phyloP scores from a whole-genome alignment of 1,140 invertebrate genomes.

The Periplaneta americana region DNA sequence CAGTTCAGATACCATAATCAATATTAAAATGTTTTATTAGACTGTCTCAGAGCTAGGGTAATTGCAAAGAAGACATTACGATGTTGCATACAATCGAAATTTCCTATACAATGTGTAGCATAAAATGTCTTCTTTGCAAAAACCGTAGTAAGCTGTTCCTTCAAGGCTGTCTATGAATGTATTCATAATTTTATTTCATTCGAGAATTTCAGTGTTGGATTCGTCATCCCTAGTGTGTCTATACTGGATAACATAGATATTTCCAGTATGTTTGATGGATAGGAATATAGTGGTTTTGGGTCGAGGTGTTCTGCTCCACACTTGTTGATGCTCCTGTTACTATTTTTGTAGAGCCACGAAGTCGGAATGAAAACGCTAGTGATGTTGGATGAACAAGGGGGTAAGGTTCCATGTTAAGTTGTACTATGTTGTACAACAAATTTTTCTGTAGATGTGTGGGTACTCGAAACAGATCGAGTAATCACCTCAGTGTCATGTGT shows the following conservation, averaged over 20 bases:
- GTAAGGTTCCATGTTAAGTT: slow-evolving; percentile 64
- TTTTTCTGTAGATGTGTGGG: not conserved
- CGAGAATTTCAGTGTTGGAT: not conserved
- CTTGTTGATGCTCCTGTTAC: slow-evolving; percentile 35
- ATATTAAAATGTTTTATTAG: not conserved
- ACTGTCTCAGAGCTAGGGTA: not conserved
- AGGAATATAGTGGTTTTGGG: not conserved
- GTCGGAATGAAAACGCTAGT: slow-evolving; percentile 91
- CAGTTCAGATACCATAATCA: not conserved
- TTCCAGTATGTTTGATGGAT: not conserved
- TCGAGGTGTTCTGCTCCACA: not conserved
- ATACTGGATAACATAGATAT: not conserved
- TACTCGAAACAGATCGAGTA: not conserved
- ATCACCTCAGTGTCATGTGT: not conserved
- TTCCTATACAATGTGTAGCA: not conserved
- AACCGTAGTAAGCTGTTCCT: not conserved
- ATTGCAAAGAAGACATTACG: not conserved
- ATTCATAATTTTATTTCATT: not conserved
- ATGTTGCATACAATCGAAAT: not conserved
- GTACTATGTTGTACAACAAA: slow-evolving; percentile 14
- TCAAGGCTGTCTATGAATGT: not conserved
- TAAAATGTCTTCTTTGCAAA: not conserved
- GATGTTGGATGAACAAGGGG: slow-evolving; percentile 93
- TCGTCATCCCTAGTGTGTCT: not conserved
- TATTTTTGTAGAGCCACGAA: slow-evolving; percentile 82